Evolutionary conservation across 2,797 vertebrate genomes (phyloP), one percentile per base, ranked within the genome.

Genomic region (Sebastes paucispinis): DNA sequence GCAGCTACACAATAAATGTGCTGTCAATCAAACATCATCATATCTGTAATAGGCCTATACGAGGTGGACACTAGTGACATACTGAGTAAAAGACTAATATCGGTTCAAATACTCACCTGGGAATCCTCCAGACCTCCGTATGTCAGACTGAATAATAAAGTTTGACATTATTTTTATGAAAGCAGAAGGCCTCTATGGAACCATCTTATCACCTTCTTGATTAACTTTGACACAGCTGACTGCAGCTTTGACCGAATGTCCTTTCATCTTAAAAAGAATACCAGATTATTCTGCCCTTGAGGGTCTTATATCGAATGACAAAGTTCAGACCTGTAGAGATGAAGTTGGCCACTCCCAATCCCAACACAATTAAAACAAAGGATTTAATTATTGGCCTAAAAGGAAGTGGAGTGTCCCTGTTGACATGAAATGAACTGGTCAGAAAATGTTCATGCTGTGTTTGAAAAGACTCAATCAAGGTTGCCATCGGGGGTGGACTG

Each of bases 91-190:
- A 59, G 83, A 84, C 71, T 84, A 83, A 86, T 83, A 80, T 80
- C 75, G 14, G 24, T 64, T 72, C 27, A 78, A 81, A 81, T 58
- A 69, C 75, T 75, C 81, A 62, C 66, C 65, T 3, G 82, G 81
- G 89, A 78, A 77, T 73, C 67, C 36, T 78, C 32, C 54, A n/a
- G 39, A 69, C 25, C 62, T 76, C 79, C 6, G 64, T 81, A 54
- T 80, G 73, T 90, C 81, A 79, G 79, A 55, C 65, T 68, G 87
- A 88, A 91, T 91, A 86, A 90, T 91, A 88, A 91, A 89, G 87
- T 79, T 80, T 87, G 87, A 88, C 86, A 71, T 87, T 79, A 88
- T 78, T 90, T 55, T 91, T 89, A 91, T 90, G 84, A 90, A 90
- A 81, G 86, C 69, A 55, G 62, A 82, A 10, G 70, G 74, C 88